These are phyloP conservation scores for Tokudaia muenninki DNA, from an alignment of 2,797 vertebrate genomes.

Conservation along the genomic window DNA sequence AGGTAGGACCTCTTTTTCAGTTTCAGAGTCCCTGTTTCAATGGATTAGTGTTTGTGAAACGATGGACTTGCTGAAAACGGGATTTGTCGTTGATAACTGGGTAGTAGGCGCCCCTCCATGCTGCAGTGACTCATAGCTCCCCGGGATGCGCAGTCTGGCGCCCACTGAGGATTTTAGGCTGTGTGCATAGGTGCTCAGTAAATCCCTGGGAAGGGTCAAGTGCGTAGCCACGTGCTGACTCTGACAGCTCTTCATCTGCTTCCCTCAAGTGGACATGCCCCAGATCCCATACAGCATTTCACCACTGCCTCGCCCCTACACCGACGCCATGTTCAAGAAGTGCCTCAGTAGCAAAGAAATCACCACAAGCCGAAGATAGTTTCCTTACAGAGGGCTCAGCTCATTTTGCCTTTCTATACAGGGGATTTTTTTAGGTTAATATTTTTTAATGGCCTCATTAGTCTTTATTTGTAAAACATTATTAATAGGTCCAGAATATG, in stretches of 20 bases:
- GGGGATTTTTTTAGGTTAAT: conserved; percentile 33
- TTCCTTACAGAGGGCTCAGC: background rate
- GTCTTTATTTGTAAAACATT: conserved; percentile 61
- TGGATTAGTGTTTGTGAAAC: conserved; percentile 7
- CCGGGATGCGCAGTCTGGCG: background rate
- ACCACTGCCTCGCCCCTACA: background rate
- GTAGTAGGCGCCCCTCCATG: background rate
- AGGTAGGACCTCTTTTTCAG: background rate
- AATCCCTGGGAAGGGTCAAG: background rate
- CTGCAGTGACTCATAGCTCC: background rate
- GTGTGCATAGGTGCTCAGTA: conserved; percentile 6
- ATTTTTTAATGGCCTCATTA: background rate
- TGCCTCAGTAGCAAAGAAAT: background rate
- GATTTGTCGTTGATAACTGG: background rate
- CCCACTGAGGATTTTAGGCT: background rate
- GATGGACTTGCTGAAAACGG: conserved; percentile 20
- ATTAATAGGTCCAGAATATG: conserved; percentile 20
- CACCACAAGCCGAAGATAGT: background rate
- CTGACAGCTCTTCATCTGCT: background rate
- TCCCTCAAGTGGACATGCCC: background rate
- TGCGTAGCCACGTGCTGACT: background rate
- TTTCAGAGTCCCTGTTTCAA: conserved; percentile 24
- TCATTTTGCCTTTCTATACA: background rate
- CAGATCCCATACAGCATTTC: background rate
- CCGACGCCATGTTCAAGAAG: background rate